Percentiles rank a stretch among this genome's conserved stretches.
Evolutionary conservation across 2,888 invertebrate genomes (phyloP).

Genomic region (Nomada goodeniana): DNA sequence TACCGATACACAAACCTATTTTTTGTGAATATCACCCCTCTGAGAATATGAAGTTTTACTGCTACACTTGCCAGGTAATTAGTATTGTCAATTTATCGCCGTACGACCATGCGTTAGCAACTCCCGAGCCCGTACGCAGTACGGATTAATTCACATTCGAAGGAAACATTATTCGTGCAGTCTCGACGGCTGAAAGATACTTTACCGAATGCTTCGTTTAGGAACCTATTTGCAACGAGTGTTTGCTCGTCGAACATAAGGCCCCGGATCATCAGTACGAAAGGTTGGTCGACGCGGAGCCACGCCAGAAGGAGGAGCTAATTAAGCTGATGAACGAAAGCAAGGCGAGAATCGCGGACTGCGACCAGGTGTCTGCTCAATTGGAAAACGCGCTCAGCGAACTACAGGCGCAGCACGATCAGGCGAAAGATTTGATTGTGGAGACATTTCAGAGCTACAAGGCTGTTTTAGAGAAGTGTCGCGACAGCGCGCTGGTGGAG

Average conservation of each 20-base stretch:
- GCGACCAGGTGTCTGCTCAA: conserved; percentile 90
- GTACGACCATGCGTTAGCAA: no score
- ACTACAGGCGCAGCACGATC: conserved; percentile 94
- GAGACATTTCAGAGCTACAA: conserved; percentile 93
- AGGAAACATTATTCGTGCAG: no score
- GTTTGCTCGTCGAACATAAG: conserved; percentile 93
- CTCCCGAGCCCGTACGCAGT: conserved; percentile 36
- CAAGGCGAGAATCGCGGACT: conserved; percentile 90
- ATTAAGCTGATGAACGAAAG: conserved; percentile 91
- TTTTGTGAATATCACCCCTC: conserved; percentile 92
- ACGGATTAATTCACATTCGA: conserved; percentile 15
- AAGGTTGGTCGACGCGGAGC: conserved; percentile 92
- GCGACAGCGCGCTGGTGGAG: conserved; percentile 90
- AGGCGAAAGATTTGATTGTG: conserved; percentile 92
- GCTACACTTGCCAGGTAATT: conserved; percentile 90
- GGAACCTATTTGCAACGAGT: conserved; percentile 95
- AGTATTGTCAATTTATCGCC: not conserved
- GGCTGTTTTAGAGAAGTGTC: conserved; percentile 92
- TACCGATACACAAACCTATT: conserved; percentile 95
- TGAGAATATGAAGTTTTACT: conserved; percentile 95
- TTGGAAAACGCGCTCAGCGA: conserved; percentile 93
- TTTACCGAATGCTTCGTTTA: conserved; percentile 81
- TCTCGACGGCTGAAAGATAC: not conserved
- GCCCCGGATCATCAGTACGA: conserved; percentile 93
- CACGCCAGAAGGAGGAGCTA: conserved; percentile 91